Percentiles rank a stretch among this genome's conserved stretches.
These are phyloP conservation scores for Denticeps clupeoides DNA, from an alignment of 2,797 vertebrate genomes.

Conservation along the genomic window DNA sequence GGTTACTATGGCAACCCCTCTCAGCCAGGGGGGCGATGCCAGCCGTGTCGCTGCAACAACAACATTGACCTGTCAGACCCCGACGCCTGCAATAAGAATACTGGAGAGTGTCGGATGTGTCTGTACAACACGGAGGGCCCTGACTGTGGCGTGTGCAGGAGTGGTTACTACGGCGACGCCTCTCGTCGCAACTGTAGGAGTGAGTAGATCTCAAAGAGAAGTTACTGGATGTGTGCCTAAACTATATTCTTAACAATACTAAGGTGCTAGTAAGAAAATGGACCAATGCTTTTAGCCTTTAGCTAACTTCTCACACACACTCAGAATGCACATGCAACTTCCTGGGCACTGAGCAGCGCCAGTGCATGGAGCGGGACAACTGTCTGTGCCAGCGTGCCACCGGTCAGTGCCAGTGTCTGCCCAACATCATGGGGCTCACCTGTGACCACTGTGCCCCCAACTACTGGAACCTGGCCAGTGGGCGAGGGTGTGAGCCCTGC, in stretches of 20 bases:
- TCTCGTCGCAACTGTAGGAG: constrained; percentile 77
- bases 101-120: constrained; percentile 78
- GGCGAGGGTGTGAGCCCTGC: constrained; percentile 75
- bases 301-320: background rate
- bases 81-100: constrained; percentile 68
- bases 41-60: constrained; percentile 78
- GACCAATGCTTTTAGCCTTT: too few relatives aligned
- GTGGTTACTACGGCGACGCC: constrained; percentile 79
- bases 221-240: too few relatives aligned
- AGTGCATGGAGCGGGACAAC: constrained; percentile 66
- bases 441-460: constrained; percentile 84
- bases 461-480: constrained; percentile 84
- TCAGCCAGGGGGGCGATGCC: constrained; percentile 70
- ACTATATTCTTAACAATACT: too few relatives aligned
- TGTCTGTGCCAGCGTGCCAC: constrained; percentile 74
- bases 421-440: constrained; percentile 71
- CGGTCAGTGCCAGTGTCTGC: constrained; percentile 85
- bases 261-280: too few relatives aligned
- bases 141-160: constrained; percentile 70
- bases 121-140: constrained; percentile 83
- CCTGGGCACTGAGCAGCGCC: constrained; percentile 72
- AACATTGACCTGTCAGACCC: constrained; percentile 81
- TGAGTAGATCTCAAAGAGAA: too few relatives aligned
- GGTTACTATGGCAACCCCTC: constrained; percentile 83
- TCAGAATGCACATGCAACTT: constrained; percentile 85